Evolutionary conservation across 2,888 invertebrate species (phyloP), one percentile per base, ranked within the genome.

Genomic region (Anticlea derivata): DNA sequence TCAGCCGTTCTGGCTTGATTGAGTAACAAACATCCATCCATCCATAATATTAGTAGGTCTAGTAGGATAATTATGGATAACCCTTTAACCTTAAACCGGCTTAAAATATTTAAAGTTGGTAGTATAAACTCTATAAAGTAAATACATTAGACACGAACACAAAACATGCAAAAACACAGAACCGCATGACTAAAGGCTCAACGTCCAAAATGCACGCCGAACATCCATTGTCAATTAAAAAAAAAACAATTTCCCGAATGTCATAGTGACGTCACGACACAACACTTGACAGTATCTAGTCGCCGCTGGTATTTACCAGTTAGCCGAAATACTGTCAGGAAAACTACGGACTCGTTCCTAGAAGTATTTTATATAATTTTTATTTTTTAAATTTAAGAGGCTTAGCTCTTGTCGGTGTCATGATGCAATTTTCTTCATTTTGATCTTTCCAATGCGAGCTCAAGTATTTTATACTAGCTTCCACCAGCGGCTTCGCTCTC

Each of bases 191-290:
- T 35, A 55, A 55, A 59, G 43, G 33, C 17, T 17, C 10, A 12
- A 27, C 34, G 13, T 33, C 33, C 33, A 33, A 33, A 33, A 13
- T 45, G 39, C 33, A 46, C 29, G 49, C 41, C 33, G 48, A 65
- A 60, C 61, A 55, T 56, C 59, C 61, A 62, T 65, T 60, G 60
- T 64, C 37, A 55, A 46, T 40, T n/a, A 48, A 55, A 53, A 63
- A 66, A 60, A 65, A 64, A 53, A 53, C 63, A 59, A 71, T 70
- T 71, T 75, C 66, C 61, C 50, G 55, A 68, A 70, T 63, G 67
- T 67, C 64, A 61, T 40, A 51, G 58, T 58, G 61, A 61, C 66
- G 68, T 62, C 61, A 65, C 63, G 60, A 57, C 60, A 56, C 58
- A 59, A 65, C 61, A 63, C 67, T 67, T 59, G 57, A 54, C 66